phyloP scores from a whole-genome alignment of 1,140 invertebrate species.

The Drosophila auraria region DNA sequence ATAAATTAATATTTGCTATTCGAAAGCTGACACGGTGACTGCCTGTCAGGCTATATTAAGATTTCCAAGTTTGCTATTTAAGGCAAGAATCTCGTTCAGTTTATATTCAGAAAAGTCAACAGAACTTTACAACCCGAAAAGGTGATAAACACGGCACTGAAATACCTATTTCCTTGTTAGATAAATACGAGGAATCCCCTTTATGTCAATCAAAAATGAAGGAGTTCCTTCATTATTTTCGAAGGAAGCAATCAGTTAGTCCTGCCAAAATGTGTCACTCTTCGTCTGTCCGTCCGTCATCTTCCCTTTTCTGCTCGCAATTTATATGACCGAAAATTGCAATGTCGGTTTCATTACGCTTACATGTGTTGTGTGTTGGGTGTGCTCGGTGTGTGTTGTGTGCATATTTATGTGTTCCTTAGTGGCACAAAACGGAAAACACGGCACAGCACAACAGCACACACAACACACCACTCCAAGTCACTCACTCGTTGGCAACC shows the following conservation, averaged over 20 bases:
- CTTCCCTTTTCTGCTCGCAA: not conserved
- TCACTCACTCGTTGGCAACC: constrained; percentile 16
- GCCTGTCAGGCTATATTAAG: no score
- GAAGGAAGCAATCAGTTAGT: constrained; percentile 26
- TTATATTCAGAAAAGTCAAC: no score
- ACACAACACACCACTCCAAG: constrained; percentile 18
- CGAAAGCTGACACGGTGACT: no score
- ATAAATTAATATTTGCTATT: no score
- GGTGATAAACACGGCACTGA: not conserved
- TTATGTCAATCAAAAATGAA: constrained; percentile 19
- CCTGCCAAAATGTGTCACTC: constrained; percentile 40
- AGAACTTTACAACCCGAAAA: not conserved
- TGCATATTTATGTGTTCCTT: constrained; percentile 12
- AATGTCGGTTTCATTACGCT: constrained; percentile 46
- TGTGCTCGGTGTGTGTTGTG: constrained; percentile 2
- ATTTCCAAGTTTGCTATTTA: no score
- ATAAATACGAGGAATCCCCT: constrained; percentile 5
- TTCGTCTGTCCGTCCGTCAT: not conserved
- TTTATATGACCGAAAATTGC: constrained; percentile 45
- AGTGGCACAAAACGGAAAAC: constrained; percentile 24
- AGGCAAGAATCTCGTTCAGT: no score
- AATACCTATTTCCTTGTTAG: constrained; percentile 12
- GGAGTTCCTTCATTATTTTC: constrained; percentile 23
- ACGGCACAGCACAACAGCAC: constrained; percentile 1
- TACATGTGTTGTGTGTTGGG: constrained; percentile 14